Evolutionary conservation across 2,113 vertebrate species (phyloP), one percentile per base, ranked within the genome.

Genomic region (Acinonyx jubatus): DNA sequence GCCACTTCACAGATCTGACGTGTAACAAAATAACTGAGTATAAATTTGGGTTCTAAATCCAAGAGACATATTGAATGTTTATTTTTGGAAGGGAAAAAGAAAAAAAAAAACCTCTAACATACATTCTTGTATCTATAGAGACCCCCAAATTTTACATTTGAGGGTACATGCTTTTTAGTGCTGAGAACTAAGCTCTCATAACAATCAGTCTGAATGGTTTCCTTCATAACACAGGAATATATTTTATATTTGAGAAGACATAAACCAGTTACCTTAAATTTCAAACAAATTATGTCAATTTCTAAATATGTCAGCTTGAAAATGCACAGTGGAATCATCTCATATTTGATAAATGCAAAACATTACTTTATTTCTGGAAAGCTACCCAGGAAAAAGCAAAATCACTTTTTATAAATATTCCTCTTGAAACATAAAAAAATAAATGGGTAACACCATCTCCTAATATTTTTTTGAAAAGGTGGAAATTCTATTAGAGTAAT

Each of bases 321-420:
- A 97, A 82, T n/a, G 7, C 31, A 95, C 52, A 87, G 91, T 95
- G 33, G 57, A 94, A 96, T 84, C 36, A 83, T 29, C 31, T 95
- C 66, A 79, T 63, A 93, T 63, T 55, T 79, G 36, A 89, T 61
- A 89, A 95, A 82, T 68, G 1, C 19, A 93, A 55, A 73, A 11
- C 74, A 87, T 57, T 88, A 73, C n/a, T 86, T 88, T 85, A 92
- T 55, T 96, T 91, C 65, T 90, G 45, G 29, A 83, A 95, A 31
- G n/a, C 4, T 55, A 95, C 61, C 33, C 76, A 89, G 45, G 38
- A 89, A 95, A 93, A 95, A 84, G 8, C 61, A 91, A 92, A 95
- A 76, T 3, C 27, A 92, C 14, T 38, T 90, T 90, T 91, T 80
- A 86, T 0, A 74, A 96, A 80, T 93, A 96, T 78, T 33, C 92